Percentiles rank a stretch among this genome's conserved stretches.
These are phyloP conservation scores for Andrena minutula DNA, from an alignment of 2,888 invertebrate species.

Conservation along the genomic window DNA sequence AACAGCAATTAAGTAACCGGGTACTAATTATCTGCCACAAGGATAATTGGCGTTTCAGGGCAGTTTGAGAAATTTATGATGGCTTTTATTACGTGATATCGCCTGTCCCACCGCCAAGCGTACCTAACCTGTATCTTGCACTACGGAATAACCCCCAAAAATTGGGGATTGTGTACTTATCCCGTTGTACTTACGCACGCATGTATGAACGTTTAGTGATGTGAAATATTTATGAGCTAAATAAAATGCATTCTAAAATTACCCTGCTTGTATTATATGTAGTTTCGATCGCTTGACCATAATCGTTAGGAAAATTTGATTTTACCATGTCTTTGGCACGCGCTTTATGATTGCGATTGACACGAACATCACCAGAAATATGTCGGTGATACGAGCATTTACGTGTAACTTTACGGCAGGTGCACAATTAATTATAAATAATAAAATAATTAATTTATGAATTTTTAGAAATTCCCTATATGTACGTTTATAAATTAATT, in stretches of 20 bases:
- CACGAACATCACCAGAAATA: neutral
- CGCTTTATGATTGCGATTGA: neutral
- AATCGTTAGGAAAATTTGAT: neutral
- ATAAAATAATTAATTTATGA: no score
- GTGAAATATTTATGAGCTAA: conserved; percentile 5
- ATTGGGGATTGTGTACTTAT: no score
- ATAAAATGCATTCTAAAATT: conserved; percentile 25
- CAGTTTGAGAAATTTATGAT: neutral
- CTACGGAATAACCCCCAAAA: no score
- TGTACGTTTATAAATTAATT: no score
- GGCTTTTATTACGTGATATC: neutral
- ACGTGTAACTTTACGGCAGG: no score
- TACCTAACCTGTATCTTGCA: no score
- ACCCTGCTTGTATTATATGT: neutral
- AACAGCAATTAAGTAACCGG: conserved; percentile 47
- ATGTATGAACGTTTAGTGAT: neutral
- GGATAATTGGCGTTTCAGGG: neutral
- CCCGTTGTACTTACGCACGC: neutral
- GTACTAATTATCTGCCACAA: conserved; percentile 46
- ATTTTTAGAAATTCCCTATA: no score
- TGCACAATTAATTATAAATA: no score
- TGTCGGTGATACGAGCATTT: no score
- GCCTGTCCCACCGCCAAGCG: no score
- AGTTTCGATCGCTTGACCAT: neutral
- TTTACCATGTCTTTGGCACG: conserved; percentile 12